phyloP scores from a whole-genome alignment of 2,888 invertebrate species.

The Onchidella celtica region DNA sequence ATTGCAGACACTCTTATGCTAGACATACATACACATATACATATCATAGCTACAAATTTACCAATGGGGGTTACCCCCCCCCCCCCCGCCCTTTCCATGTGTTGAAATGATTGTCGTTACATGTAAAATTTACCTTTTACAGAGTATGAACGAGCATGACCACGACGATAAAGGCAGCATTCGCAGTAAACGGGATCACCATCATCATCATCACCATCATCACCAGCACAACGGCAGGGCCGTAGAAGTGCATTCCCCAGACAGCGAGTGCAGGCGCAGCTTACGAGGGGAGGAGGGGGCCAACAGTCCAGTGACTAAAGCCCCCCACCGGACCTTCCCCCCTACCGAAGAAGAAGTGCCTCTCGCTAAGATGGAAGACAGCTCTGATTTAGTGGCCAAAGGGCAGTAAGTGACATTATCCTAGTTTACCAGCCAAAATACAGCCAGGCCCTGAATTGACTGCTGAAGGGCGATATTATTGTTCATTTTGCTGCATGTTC shows the following conservation, averaged over 20 bases:
- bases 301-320: background rate
- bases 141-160: too few species aligned
- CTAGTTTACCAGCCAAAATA: too few species aligned
- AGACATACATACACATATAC: too few species aligned
- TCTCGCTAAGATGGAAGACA: constrained; percentile 49
- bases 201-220: constrained; percentile 37
- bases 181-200: constrained; percentile 45
- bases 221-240: constrained; percentile 47
- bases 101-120: too few species aligned
- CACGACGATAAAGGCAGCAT: constrained; percentile 49
- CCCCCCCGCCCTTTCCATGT: too few species aligned
- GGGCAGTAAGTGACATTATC: constrained; percentile 43
- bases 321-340: background rate
- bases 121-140: too few species aligned
- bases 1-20: too few species aligned
- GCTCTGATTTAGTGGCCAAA: background rate
- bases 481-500: too few species aligned
- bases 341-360: constrained; percentile 51
- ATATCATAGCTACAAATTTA: too few species aligned
- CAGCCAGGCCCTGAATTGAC: too few species aligned
- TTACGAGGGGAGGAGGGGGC: constrained; percentile 28
- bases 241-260: constrained; percentile 41
- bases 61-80: too few species aligned
- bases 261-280: constrained; percentile 44
- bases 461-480: too few species aligned